Base-by-base conservation (phyloP, 1,140 invertebrate species). In the Spodoptera litura region DNA sequence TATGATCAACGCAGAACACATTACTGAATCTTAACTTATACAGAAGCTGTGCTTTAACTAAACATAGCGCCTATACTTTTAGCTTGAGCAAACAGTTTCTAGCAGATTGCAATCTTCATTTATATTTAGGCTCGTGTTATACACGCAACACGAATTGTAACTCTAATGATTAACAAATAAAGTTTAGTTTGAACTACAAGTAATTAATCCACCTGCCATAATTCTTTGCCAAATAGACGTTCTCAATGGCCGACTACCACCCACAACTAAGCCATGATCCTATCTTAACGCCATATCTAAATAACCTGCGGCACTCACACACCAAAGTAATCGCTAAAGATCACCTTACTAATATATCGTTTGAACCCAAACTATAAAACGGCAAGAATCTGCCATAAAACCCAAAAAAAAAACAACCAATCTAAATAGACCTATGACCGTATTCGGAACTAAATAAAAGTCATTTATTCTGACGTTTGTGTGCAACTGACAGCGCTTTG, bases 331-430 rank as follows among this genome's bases (percentile, higher is more conserved):
- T 68, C 64, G 44, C 12, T 27, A 38, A 62, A 35, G n/a, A 62
- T 62, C 59, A 52, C 64, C 38, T 51, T 27, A 49, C 64, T 68
- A 68, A 68, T 68, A 68, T 51, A 68, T 68, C 27, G 25, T 38
- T 64, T 64, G 15, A 64, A 9, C 64, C 64, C 49, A 68, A 68
- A 68, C 64, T 51, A 68, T 68, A 68, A 68, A 68, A 68, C 64
- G 44, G 64, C 64, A 15, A 68, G 44, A 27, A 27, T 52, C 64
- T 68, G 64, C 44, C 64, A 68, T 68, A 68, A 68, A 68, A 68
- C 20, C 27, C 25, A 52, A 27, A 27, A 27, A 25, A 52, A 27
- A 68, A 9, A 38, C 6, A 15, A 13, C 31, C 59, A 59, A 12
- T 59, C 11, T 4, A 64, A 44, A 12, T 64, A 44, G 61, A 44